Percentiles rank a stretch among this genome's conserved stretches.
These are phyloP conservation scores for Thaumatotibia leucotreta DNA, from an alignment of 1,140 invertebrate species.

Conservation along the genomic window DNA sequence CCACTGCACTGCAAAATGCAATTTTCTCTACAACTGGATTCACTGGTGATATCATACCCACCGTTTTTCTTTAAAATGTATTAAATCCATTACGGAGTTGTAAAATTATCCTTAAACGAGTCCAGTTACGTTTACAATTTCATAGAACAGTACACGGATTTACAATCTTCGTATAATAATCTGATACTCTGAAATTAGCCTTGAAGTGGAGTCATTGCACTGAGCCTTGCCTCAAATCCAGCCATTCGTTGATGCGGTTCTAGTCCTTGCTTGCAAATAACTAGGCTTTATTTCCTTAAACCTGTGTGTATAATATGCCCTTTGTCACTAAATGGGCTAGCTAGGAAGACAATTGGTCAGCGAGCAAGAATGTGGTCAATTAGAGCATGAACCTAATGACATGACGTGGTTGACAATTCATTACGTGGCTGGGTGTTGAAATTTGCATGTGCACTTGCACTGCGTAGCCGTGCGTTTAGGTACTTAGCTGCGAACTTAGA, in stretches of 20 bases:
- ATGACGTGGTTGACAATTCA: not conserved
- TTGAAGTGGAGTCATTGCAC: not conserved
- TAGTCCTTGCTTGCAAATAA: not conserved
- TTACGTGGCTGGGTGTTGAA: not conserved
- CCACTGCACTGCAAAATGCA: not conserved
- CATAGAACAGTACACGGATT: not conserved
- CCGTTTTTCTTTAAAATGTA: not conserved
- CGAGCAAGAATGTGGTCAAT: not conserved
- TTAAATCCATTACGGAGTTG: not conserved
- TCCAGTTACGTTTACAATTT: not conserved
- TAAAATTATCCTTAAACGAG: not conserved
- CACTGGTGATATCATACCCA: not conserved
- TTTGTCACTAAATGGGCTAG: not conserved
- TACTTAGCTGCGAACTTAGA: no score
- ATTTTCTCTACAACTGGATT: not conserved
- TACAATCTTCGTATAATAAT: not conserved
- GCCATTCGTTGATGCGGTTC: not conserved
- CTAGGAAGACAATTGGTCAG: constrained; percentile 9
- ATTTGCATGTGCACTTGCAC: not conserved
- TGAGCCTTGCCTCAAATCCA: not conserved
- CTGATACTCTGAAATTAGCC: not conserved
- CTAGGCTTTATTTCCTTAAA: not conserved
- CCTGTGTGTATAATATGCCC: not conserved
- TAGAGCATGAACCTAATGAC: constrained; percentile 1
- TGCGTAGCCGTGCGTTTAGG: not conserved